Percentiles rank a stretch among this genome's conserved stretches.
phyloP scores from a whole-genome alignment of 2,113 vertebrate species.

The Sylvietta virens region DNA sequence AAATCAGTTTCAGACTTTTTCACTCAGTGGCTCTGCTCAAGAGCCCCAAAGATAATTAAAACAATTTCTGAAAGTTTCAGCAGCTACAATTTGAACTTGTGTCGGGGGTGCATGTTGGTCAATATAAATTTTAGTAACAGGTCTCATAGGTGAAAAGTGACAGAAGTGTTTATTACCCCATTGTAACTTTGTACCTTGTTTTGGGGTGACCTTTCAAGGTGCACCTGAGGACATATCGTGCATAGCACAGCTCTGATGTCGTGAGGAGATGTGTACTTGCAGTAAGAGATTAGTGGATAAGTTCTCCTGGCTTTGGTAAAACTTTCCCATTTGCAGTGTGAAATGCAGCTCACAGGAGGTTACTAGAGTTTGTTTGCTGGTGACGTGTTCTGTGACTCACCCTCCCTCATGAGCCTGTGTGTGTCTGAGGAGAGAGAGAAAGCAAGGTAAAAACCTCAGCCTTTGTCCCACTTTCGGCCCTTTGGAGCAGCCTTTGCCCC shows the following conservation, averaged over 20 bases:
- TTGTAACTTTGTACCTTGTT: background rate
- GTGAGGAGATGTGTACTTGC: fast-evolving
- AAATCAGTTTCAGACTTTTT: background rate
- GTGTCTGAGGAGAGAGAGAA: background rate
- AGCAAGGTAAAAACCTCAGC: background rate
- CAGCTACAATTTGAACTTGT: background rate
- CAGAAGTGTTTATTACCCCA: background rate
- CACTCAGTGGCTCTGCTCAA: background rate
- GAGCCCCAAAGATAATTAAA: background rate
- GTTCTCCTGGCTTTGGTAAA: background rate
- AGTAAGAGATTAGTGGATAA: background rate
- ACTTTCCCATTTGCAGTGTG: background rate
- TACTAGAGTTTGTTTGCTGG: conserved; percentile 28
- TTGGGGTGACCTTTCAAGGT: background rate
- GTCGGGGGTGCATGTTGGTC: background rate
- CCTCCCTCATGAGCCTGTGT: background rate
- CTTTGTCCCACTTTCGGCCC: background rate
- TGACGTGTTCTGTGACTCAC: conserved; percentile 34
- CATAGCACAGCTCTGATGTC: background rate
- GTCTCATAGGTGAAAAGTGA: background rate
- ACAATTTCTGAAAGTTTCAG: background rate
- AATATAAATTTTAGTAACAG: background rate
- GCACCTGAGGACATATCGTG: fast-evolving
- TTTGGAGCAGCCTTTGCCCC: background rate
- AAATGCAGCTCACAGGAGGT: background rate